Percentiles rank a stretch among this genome's conserved stretches.
These are phyloP conservation scores for Machimus rusticus DNA, from an alignment of 2,888 invertebrate genomes.

Conservation along the genomic window DNA sequence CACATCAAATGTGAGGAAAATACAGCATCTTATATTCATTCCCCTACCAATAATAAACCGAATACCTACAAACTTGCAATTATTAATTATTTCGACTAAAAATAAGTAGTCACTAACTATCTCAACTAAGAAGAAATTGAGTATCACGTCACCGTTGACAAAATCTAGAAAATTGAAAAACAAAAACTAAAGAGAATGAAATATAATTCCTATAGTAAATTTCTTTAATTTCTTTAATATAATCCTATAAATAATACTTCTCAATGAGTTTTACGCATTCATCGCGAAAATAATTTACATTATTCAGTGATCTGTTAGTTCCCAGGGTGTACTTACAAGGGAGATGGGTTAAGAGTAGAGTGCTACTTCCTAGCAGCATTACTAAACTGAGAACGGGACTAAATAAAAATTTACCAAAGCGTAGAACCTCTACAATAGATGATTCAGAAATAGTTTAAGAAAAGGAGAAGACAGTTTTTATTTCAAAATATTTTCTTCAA, in stretches of 20 bases:
- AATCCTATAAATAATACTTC: background rate
- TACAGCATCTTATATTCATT: no score
- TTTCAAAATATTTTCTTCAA: background rate
- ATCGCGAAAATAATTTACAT: background rate
- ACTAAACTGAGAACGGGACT: background rate
- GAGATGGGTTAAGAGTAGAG: background rate
- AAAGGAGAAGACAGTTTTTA: background rate
- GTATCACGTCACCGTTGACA: no score
- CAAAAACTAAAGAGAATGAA: no score
- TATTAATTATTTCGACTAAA: no score
- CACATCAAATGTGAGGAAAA: background rate
- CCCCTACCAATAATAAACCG: no score
- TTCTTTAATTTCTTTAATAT: no score
- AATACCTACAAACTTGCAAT: no score
- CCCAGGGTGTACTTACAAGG: background rate
- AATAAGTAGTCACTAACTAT: no score
- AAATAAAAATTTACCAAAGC: background rate
- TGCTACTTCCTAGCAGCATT: background rate
- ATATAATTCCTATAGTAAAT: no score
- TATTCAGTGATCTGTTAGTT: background rate
- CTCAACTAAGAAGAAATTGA: no score
- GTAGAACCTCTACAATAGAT: background rate
- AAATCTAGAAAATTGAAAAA: no score
- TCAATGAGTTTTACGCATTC: background rate
- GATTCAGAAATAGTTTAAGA: background rate